Conservation (phyloP, 2,888 invertebrate species). For the Ligdia adustata region DNA sequence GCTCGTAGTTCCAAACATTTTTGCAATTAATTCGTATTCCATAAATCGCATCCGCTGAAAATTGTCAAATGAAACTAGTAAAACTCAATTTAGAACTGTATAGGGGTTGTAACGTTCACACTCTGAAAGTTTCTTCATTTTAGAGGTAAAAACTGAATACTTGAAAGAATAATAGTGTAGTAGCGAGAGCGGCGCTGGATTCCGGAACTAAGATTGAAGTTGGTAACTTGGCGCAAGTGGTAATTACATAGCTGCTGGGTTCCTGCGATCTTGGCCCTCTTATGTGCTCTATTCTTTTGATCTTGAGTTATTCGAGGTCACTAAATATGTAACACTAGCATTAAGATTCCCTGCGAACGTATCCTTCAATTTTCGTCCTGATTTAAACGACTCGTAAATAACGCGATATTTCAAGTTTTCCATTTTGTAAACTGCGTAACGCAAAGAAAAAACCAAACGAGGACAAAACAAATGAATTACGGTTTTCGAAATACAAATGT, state of each 20-base stretch:
- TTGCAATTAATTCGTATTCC: neutral
- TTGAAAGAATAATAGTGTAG: conserved; percentile 10
- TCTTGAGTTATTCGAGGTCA: too few relatives aligned
- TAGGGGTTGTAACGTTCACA: too few relatives aligned
- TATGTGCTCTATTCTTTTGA: neutral
- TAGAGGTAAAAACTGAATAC: conserved; percentile 1
- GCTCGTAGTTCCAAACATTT: neutral
- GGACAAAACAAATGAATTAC: too few relatives aligned
- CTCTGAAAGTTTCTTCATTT: conserved; percentile 3
- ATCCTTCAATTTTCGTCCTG: too few relatives aligned
- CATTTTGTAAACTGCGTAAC: too few relatives aligned
- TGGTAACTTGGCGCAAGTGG: conserved; percentile 7
- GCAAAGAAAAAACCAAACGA: too few relatives aligned
- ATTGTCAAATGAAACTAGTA: neutral
- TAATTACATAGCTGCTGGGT: conserved; percentile 6
- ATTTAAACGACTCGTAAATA: too few relatives aligned
- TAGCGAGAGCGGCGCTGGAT: neutral
- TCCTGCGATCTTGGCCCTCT: neutral
- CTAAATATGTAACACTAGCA: too few relatives aligned
- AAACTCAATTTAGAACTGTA: conserved; percentile 4
- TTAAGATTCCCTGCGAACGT: too few relatives aligned
- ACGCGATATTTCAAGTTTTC: too few relatives aligned
- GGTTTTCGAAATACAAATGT: too few relatives aligned
- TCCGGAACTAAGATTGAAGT: conserved; percentile 8
- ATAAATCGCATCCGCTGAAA: neutral